phyloP scores from a whole-genome alignment of 2,797 vertebrate genomes.

The Linurgus olivaceus region DNA sequence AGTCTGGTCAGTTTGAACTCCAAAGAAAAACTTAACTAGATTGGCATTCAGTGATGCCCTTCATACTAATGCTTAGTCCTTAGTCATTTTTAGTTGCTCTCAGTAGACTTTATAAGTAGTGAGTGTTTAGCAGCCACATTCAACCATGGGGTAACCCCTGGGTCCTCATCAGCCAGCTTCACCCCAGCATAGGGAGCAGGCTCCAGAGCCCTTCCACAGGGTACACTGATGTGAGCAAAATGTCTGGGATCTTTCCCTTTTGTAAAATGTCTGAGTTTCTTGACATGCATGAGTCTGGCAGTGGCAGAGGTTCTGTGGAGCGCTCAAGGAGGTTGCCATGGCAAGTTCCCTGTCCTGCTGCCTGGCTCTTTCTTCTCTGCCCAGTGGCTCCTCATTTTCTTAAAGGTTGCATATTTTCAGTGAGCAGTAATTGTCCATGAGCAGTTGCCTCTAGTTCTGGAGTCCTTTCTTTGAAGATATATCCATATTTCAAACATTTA shows the following conservation, averaged over 20 bases:
- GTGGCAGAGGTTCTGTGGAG: background rate
- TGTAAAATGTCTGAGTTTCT: background rate
- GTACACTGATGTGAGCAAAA: background rate
- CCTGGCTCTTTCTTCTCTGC: background rate
- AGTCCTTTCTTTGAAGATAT: background rate
- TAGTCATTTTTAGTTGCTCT: background rate
- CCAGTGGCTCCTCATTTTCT: background rate
- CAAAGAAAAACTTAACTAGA: background rate
- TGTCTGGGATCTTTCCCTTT: background rate
- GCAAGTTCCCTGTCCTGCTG: background rate
- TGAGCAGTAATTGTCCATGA: background rate
- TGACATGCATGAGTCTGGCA: background rate
- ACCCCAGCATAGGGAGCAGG: fast-evolving
- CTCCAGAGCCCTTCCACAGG: background rate
- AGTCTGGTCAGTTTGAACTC: background rate
- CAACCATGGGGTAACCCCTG: fast-evolving
- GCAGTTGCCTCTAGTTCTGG: background rate
- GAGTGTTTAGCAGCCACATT: background rate
- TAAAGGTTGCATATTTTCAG: background rate
- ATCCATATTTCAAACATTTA: background rate
- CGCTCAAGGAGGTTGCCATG: fast-evolving
- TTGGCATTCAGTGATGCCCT: background rate
- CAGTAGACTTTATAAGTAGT: background rate
- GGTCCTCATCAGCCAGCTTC: fast-evolving
- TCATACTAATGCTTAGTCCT: background rate